Conservation (phyloP, 2,113 vertebrate genomes). For the Tapirus terrestris region DNA sequence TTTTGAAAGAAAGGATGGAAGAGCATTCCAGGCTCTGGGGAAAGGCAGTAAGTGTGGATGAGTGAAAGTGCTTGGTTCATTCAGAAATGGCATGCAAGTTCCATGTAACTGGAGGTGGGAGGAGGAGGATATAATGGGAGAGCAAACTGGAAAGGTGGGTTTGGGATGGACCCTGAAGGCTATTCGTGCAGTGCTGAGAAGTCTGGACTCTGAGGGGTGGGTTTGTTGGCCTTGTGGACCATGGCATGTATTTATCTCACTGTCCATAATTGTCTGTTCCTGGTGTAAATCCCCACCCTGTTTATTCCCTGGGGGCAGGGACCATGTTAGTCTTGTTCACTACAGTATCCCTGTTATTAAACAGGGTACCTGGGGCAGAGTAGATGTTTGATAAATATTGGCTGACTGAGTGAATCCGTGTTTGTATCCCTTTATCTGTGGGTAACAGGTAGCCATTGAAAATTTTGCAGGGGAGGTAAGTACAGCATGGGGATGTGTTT, state of each 20-base stretch:
- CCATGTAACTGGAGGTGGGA: neutral
- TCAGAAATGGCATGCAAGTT: neutral
- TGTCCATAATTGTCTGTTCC: neutral
- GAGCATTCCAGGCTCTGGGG: constrained; percentile 1
- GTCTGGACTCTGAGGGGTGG: neutral
- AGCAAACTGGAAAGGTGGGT: neutral
- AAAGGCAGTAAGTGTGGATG: neutral
- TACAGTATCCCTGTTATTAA: neutral
- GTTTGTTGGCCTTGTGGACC: neutral
- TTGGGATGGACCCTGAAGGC: neutral
- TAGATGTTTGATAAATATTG: neutral
- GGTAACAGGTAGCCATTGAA: neutral
- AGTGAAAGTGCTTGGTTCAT: neutral
- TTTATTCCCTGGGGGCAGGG: neutral
- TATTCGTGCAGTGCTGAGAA: neutral
- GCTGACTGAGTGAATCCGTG: neutral
- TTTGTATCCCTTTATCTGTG: neutral
- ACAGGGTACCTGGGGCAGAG: neutral
- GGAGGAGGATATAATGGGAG: neutral
- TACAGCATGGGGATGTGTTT: too few relatives aligned
- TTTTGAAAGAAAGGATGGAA: constrained; percentile 51
- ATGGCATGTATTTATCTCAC: neutral
- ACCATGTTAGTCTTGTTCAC: neutral
- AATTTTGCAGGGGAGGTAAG: neutral
- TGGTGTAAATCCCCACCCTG: neutral